A percentile compares a stretch with the other conserved stretches of the same genome.
Conservation (phyloP, 1,140 invertebrate genomes). For the Aradophagus sp. region DNA sequence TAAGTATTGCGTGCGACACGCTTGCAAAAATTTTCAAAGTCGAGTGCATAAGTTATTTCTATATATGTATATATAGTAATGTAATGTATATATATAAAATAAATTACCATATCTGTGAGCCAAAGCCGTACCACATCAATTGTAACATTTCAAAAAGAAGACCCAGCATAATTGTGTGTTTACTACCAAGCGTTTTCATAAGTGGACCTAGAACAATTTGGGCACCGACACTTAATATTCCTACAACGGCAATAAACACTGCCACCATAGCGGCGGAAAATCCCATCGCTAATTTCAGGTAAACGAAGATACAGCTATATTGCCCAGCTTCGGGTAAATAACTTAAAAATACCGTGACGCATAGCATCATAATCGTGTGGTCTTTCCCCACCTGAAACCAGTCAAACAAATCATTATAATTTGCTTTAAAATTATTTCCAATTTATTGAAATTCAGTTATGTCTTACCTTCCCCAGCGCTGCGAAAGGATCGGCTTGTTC, state of each 20-base stretch:
- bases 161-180: constrained; percentile 98
- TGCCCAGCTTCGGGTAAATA: constrained; percentile 99
- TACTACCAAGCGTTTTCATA: constrained; percentile 93
- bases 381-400: constrained; percentile 90
- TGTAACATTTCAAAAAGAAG: constrained; percentile 97
- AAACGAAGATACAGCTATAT: constrained; percentile 99
- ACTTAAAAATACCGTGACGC: constrained; percentile 97
- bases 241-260: constrained; percentile 97
- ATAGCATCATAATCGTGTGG: constrained; percentile 96
- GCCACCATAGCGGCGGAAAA: constrained; percentile 97
- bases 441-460: too few species aligned
- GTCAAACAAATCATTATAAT: constrained; percentile 1
- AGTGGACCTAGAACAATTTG: constrained; percentile 93
- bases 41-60: too few species aligned
- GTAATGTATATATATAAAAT: neutral
- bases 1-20: too few species aligned
- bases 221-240: constrained; percentile 95
- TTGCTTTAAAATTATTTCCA: constrained; percentile 2
- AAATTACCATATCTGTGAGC: constrained; percentile 84
- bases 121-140: constrained; percentile 97
- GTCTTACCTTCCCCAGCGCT: constrained; percentile 77
- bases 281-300: constrained; percentile 97
- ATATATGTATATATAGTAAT: too few species aligned
- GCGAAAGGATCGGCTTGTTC: constrained; percentile 99
- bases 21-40: too few species aligned